Conservation (phyloP, 2,797 vertebrate genomes). For the Pipistrellus pygmaeus region DNA sequence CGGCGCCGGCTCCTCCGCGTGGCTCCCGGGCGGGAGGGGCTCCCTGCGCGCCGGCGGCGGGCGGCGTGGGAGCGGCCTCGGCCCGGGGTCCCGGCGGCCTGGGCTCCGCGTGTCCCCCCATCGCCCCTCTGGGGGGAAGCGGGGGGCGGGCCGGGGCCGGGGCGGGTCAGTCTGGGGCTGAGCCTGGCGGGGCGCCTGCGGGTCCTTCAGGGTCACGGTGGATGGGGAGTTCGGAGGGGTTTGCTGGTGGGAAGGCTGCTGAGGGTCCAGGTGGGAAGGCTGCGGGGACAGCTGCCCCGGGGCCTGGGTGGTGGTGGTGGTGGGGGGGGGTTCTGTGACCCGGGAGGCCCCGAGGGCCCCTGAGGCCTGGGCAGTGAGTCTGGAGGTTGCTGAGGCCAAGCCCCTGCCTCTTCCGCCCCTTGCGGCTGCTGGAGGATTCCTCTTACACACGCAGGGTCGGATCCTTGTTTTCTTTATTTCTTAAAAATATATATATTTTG, state of each 20-base stretch:
- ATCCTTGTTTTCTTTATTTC: neutral
- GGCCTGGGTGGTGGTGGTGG: too few relatives aligned
- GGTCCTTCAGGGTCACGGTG: constrained; percentile 12
- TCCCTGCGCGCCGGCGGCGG: neutral
- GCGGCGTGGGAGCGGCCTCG: constrained; percentile 66
- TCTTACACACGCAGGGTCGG: constrained; percentile 51
- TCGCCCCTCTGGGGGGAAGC: neutral
- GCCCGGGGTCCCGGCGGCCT: constrained; percentile 10
- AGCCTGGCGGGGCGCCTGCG: neutral
- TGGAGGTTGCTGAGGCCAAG: neutral
- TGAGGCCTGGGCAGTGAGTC: neutral
- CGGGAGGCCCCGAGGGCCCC: neutral
- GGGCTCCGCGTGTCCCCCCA: constrained; percentile 36
- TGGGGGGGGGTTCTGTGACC: neutral
- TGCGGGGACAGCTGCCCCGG: constrained; percentile 59
- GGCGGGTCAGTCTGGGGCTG: neutral
- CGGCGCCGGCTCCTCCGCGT: constrained; percentile 48
- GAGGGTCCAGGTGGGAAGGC: constrained; percentile 12
- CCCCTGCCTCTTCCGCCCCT: neutral
- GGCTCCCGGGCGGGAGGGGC: constrained; percentile 56
- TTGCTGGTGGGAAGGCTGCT: neutral
- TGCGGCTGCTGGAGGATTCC: constrained; percentile 65
- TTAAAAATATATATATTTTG: too few relatives aligned
- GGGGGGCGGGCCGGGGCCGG: neutral
- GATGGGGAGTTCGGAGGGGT: neutral